These are phyloP conservation scores for Argyresthia goedartella DNA, from an alignment of 2,888 invertebrate species.

Conservation along the genomic window DNA sequence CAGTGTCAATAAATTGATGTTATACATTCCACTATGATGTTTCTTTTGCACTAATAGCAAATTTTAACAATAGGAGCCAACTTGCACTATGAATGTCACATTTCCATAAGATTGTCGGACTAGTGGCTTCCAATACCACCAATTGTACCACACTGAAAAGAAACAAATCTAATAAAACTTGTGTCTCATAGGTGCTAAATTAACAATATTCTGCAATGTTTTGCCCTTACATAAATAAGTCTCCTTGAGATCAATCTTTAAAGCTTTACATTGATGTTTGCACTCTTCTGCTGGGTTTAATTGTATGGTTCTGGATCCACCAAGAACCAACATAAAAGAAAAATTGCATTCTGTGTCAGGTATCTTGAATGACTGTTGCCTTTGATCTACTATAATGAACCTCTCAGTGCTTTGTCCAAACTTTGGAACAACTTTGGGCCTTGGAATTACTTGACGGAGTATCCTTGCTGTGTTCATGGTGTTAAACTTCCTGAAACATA, in stretches of 20 bases:
- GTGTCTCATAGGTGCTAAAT: neutral
- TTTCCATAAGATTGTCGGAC: slow-evolving; percentile 72
- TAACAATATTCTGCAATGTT: neutral
- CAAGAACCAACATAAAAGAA: slow-evolving; percentile 80
- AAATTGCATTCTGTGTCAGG: slow-evolving; percentile 88
- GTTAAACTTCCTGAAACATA: slow-evolving; percentile 78
- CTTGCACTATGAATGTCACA: slow-evolving; percentile 73
- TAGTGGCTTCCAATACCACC: slow-evolving; percentile 86
- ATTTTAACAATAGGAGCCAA: slow-evolving; percentile 79
- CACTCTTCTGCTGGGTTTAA: slow-evolving; percentile 85
- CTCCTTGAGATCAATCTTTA: slow-evolving; percentile 78
- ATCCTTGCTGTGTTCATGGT: slow-evolving; percentile 80
- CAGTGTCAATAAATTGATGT: slow-evolving; percentile 8
- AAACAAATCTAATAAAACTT: slow-evolving; percentile 8
- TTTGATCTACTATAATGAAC: slow-evolving; percentile 80
- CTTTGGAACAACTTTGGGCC: slow-evolving; percentile 78
- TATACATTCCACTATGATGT: slow-evolving; percentile 3
- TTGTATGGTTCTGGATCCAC: slow-evolving; percentile 79
- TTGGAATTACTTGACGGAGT: slow-evolving; percentile 78
- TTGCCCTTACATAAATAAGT: slow-evolving; percentile 80
- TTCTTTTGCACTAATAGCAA: slow-evolving; percentile 3
- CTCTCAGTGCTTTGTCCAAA: slow-evolving; percentile 85
- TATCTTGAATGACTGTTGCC: slow-evolving; percentile 74
- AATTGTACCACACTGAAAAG: slow-evolving; percentile 84
- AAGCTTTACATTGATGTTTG: slow-evolving; percentile 75